These are phyloP conservation scores for Iselma pallidipennis DNA, from an alignment of 2,888 invertebrate genomes.

Conservation along the genomic window DNA sequence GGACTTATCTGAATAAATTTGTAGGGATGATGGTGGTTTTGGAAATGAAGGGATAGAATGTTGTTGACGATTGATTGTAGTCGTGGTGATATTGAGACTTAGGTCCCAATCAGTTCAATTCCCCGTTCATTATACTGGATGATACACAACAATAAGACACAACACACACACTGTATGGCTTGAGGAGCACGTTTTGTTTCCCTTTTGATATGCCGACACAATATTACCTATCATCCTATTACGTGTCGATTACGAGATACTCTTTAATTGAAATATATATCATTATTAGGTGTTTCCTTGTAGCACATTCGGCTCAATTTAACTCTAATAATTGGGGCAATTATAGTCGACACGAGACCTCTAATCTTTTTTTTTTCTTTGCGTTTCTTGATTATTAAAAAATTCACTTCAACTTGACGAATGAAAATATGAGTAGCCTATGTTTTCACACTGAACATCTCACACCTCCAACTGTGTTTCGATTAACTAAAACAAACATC, in stretches of 20 bases:
- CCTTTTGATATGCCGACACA: conserved; percentile 26
- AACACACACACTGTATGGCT: no score
- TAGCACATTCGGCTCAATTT: conserved; percentile 3
- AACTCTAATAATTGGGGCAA: background rate
- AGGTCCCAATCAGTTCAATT: background rate
- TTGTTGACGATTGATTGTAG: background rate
- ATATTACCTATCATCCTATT: conserved; percentile 28
- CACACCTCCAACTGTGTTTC: conserved; percentile 2
- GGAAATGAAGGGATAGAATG: no score
- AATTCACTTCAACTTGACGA: no score
- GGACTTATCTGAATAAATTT: background rate
- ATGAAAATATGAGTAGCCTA: no score
- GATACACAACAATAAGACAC: conserved; percentile 27
- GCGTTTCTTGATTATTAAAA: background rate
- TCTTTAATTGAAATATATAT: conserved; percentile 30
- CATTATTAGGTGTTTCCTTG: conserved; percentile 24
- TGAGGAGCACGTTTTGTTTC: conserved; percentile 7
- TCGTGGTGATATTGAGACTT: conserved; percentile 6
- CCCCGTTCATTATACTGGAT: conserved; percentile 29
- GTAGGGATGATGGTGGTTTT: background rate
- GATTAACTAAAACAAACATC: background rate
- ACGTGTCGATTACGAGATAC: conserved; percentile 25
- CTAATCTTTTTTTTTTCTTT: background rate
- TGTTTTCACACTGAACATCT: background rate
- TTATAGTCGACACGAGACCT: background rate